Conservation (phyloP, 2,113 vertebrate genomes). For the Tragelaphus scriptus region DNA sequence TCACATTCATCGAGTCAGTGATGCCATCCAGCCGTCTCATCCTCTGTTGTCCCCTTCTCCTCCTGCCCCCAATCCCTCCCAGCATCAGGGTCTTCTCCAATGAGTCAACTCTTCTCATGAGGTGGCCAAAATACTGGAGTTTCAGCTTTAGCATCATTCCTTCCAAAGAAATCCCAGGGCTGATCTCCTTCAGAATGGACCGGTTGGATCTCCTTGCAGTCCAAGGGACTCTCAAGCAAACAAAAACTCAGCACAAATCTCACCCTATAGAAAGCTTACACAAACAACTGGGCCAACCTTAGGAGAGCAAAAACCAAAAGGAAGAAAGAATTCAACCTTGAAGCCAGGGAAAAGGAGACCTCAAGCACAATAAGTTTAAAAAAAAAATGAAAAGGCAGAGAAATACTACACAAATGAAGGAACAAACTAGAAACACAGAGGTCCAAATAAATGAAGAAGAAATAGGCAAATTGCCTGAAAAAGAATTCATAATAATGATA, state of each 20-base stretch:
- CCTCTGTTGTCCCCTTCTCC: too few relatives aligned
- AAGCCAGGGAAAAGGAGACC: neutral
- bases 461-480: neutral
- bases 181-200: too few relatives aligned
- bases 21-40: too few relatives aligned
- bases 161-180: too few relatives aligned
- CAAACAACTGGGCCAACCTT: neutral
- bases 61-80: too few relatives aligned
- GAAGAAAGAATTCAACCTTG: neutral
- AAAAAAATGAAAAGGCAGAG: neutral
- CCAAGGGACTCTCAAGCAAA: too few relatives aligned
- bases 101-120: too few relatives aligned
- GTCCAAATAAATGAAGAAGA: neutral
- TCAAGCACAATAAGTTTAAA: neutral
- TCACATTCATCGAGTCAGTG: too few relatives aligned
- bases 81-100: too few relatives aligned
- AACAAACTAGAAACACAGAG: neutral
- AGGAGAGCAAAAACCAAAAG: neutral
- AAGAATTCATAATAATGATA: neutral
- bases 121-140: too few relatives aligned
- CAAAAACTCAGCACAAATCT: neutral
- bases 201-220: too few relatives aligned
- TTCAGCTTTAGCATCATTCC: too few relatives aligned
- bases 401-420: neutral
- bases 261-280: neutral